phyloP scores from a whole-genome alignment of 2,113 vertebrate genomes.

The Petroica traversi region DNA sequence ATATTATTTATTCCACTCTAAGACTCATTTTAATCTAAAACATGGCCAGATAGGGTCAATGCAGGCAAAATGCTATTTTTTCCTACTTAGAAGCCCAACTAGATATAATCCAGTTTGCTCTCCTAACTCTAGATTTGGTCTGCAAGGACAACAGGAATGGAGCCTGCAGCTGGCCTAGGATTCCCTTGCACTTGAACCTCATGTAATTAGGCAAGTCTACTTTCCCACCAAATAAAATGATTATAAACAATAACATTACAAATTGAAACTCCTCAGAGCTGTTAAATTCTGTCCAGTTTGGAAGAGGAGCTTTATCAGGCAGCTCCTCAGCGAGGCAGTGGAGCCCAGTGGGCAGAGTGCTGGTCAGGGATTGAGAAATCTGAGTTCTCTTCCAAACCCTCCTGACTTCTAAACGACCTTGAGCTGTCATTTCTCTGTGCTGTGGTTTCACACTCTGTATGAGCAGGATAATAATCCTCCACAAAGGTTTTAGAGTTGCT shows the following conservation, averaged over 20 bases:
- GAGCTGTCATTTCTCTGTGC: conserved; percentile 3
- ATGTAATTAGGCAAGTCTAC: not conserved
- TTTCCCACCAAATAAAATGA: not conserved
- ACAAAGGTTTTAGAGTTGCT: not conserved
- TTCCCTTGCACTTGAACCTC: not conserved
- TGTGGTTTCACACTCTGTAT: not conserved
- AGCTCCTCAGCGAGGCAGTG: not conserved
- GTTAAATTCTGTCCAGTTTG: not conserved
- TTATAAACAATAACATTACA: not conserved
- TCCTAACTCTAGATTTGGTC: not conserved
- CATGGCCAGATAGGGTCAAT: not conserved
- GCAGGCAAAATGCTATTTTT: not conserved
- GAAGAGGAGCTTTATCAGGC: not conserved
- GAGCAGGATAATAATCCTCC: not conserved
- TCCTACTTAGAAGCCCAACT: not conserved
- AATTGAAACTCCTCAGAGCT: not conserved
- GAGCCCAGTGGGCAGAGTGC: not conserved
- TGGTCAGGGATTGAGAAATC: conserved; percentile 39
- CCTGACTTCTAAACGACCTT: conserved; percentile 29
- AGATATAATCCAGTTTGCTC: not conserved
- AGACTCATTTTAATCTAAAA: not conserved
- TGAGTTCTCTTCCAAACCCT: not conserved
- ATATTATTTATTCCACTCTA: not conserved
- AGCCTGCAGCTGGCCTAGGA: not conserved
- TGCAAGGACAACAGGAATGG: not conserved